Evolutionary conservation across 1,140 invertebrate species (phyloP), one percentile per base, ranked within the genome.

Genomic region (Dinoponera quadriceps): DNA sequence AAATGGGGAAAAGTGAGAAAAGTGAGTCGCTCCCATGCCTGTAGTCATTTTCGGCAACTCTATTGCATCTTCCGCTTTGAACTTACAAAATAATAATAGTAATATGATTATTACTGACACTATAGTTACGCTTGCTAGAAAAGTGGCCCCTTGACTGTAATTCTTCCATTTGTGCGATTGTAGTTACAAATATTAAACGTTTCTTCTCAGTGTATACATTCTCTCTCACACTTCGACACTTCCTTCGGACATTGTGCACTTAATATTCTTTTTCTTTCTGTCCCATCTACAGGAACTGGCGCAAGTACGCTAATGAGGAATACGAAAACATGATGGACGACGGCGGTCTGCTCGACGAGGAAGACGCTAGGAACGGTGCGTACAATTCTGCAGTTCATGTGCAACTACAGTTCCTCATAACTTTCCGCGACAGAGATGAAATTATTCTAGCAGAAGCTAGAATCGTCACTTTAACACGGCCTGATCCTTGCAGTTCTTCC

Each of bases 291-390:
- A 93, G 91, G 49, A 92, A 90, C 62, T 92, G 91, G 91, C 85
- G 83, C 44, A 91, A 88, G 11, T 91, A 91, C 51, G 81, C 83
- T 9, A 89, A 85, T 66, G 92, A 93, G 0, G 92, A 93, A 13
- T 93, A 92, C 69, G 92, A 92, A 1, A 90, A 87, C 27, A 48
- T 86, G 3, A 89, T 92, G 0, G 92, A 92, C 29, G 91, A 91
- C 11, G 68, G 78, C 9, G 88, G 85, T 38, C 65, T 91, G 16
- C 54, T 92, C 0, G 91, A 92, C 1, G 93, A 93, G 0, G 93
- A 93, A 22, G 91, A 91, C 66, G 48, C 90, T 11, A 82, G 87
- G 83, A 88, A 86, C 68, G 81, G 89, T 92, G 55, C 66, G 71
- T 85, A 22, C 0, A 27, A 48, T 4, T 74, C 5, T 59, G 13